Evolutionary conservation across 2,797 vertebrate genomes (phyloP).

Genomic region (Phataginus tricuspis): DNA sequence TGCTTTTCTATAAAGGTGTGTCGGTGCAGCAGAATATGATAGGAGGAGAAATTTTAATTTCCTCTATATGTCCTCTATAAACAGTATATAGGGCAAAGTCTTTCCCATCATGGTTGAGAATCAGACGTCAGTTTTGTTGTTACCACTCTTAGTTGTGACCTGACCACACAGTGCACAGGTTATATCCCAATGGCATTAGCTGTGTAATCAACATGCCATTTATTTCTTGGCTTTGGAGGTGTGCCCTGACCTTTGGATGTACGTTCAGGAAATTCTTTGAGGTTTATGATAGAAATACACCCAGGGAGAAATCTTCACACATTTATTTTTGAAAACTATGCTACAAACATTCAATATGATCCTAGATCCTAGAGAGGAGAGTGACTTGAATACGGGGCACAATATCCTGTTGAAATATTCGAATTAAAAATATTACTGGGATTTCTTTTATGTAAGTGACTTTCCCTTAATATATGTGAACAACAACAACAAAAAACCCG

Average conservation of each 20-base stretch:
- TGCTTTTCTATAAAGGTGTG: slow-evolving; percentile 56
- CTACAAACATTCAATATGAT: background rate
- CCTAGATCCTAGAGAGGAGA: background rate
- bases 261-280: background rate
- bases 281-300: background rate
- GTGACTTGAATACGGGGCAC: background rate
- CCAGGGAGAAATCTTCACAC: background rate
- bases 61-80: background rate
- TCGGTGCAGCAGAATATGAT: background rate
- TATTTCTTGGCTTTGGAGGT: background rate
- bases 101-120: background rate
- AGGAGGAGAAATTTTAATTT: background rate
- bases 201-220: background rate
- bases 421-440: slow-evolving; percentile 63
- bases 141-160: background rate
- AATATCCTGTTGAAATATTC: background rate
- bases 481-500: slow-evolving; percentile 28
- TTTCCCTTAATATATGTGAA: slow-evolving; percentile 69
- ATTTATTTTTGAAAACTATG: background rate
- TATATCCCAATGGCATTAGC: background rate
- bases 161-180: background rate
- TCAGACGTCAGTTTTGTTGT: background rate
- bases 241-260: background rate
- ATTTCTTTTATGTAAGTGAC: slow-evolving; percentile 61
- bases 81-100: background rate